These are phyloP conservation scores for Malacoctenus gilli DNA, from an alignment of 2,797 vertebrate genomes.

Conservation along the genomic window DNA sequence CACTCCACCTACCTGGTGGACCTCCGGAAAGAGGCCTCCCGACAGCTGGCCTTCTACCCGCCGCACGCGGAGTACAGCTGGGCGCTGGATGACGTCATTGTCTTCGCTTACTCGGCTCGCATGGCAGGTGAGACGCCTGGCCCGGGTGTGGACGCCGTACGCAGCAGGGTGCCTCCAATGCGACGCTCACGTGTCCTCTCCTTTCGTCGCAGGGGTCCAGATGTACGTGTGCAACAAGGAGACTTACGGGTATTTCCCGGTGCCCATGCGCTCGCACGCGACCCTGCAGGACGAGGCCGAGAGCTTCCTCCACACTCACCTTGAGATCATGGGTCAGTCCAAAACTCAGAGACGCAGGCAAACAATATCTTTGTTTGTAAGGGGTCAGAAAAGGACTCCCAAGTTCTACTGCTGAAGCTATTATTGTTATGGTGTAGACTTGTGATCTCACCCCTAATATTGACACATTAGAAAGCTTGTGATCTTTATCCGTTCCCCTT, in stretches of 20 bases:
- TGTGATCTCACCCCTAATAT: no score
- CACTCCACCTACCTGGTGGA: constrained; percentile 92
- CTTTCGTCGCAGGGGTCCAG: constrained; percentile 83
- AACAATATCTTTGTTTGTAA: constrained; percentile 2
- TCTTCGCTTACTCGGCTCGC: constrained; percentile 89
- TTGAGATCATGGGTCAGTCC: constrained; percentile 90
- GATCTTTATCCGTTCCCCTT: no score
- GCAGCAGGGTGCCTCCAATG: neutral
- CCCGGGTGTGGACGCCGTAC: no score
- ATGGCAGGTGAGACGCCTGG: constrained; percentile 81
- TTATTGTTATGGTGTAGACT: no score
- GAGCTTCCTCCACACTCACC: constrained; percentile 88
- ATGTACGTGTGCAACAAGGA: constrained; percentile 92
- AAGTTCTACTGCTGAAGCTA: constrained; percentile 1
- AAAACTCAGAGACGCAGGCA: neutral
- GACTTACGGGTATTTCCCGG: constrained; percentile 86
- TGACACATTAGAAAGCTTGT: no score
- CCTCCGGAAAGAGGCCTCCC: constrained; percentile 84
- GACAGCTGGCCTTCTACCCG: constrained; percentile 85
- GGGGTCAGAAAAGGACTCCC: neutral
- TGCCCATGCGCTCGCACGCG: constrained; percentile 87
- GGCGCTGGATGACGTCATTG: constrained; percentile 91
- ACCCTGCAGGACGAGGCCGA: constrained; percentile 86
- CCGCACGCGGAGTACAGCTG: constrained; percentile 88
- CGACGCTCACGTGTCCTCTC: no score